Evolutionary conservation across 2,113 vertebrate genomes (phyloP).

Genomic region (Ictalurus punctatus): DNA sequence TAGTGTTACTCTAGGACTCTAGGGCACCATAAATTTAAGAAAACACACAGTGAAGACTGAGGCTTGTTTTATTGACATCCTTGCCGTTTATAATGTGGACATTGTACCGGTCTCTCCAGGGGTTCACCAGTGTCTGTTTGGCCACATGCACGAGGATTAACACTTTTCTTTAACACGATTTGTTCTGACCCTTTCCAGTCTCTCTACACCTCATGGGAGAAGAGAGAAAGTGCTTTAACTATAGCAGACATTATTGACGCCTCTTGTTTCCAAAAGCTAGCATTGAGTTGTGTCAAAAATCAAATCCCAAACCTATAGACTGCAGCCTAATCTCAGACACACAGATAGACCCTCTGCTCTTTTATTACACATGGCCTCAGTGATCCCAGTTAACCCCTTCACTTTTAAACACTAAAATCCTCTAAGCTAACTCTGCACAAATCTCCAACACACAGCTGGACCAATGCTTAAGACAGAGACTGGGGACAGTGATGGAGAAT

Average conservation of each 20-base stretch:
- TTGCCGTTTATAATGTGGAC: conserved; percentile 17
- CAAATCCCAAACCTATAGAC: conserved; percentile 43
- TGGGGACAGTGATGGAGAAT: conserved; percentile 1
- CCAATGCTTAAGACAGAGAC: not conserved
- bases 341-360: conserved; percentile 37
- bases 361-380: not conserved
- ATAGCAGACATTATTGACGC: conserved; percentile 45
- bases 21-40: conserved; percentile 16
- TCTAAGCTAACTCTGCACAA: conserved; percentile 28
- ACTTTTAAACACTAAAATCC: conserved; percentile 39
- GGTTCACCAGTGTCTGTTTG: not conserved
- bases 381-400: conserved; percentile 54
- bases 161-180: conserved; percentile 29
- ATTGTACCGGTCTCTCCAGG: conserved; percentile 2
- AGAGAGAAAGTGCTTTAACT: not conserved
- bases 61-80: conserved; percentile 19
- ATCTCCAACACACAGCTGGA: conserved; percentile 33
- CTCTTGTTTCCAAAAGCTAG: conserved; percentile 33
- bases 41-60: conserved; percentile 27
- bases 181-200: conserved; percentile 13
- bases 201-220: not conserved
- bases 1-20: conserved; percentile 41
- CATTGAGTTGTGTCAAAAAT: conserved; percentile 29
- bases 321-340: conserved; percentile 46
- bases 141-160: conserved; percentile 11